A percentile compares a stretch with the other conserved stretches of the same genome.
phyloP scores from a whole-genome alignment of 2,797 vertebrate species.

The Petrocephalus schoutedeni region DNA sequence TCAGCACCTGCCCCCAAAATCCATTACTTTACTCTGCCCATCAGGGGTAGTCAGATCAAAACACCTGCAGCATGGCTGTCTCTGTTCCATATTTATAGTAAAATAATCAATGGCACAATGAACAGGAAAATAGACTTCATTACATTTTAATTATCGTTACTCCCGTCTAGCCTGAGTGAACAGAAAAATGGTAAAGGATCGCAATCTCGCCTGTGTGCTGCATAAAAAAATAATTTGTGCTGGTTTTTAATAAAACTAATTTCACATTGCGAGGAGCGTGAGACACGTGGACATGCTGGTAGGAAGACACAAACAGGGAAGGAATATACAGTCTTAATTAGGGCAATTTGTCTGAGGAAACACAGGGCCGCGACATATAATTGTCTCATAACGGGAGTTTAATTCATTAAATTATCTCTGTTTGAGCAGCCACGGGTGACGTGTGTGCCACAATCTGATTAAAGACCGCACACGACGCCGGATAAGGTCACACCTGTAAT shows the following conservation, averaged over 20 bases:
- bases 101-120: not conserved
- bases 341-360: constrained; percentile 18
- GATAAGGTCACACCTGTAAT: not conserved
- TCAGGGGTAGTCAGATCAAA: not conserved
- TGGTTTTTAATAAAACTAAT: constrained; percentile 13
- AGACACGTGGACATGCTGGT: not conserved
- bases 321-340: constrained; percentile 20
- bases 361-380: not conserved
- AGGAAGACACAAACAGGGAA: constrained; percentile 4
- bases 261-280: not conserved
- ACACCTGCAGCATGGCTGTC: not conserved
- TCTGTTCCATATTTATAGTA: not conserved
- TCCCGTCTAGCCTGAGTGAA: not conserved
- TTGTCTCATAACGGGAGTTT: constrained; percentile 10
- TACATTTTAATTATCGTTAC: constrained; percentile 8
- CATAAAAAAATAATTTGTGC: constrained; percentile 10
- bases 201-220: not conserved
- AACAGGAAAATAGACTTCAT: not conserved
- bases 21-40: not conserved
- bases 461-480: not conserved
- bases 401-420: constrained; percentile 21
- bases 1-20: not conserved
- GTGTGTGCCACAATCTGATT: constrained; percentile 14
- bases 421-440: not conserved
- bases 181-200: not conserved